Base-by-base conservation (phyloP, 37 sponge, comb jelly and placozoan genomes). In the Crambe crambe region DNA sequence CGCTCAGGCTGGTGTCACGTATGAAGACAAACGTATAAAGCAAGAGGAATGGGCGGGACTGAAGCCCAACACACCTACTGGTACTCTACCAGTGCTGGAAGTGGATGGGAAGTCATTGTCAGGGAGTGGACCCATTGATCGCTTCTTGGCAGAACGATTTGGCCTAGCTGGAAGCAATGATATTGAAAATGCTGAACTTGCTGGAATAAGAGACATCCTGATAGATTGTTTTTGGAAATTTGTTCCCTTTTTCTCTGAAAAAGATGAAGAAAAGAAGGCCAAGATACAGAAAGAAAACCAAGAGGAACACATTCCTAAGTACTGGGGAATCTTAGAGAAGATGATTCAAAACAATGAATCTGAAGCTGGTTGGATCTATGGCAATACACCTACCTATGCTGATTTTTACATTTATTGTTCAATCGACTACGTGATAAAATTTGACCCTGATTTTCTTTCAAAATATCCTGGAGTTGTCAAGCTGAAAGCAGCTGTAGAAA, bases 51-150 rank as follows among this genome's bases (percentile, higher is more conserved):
- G 86, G 86, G 41, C 34, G 38, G 58, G 54, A 36, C 54, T 75
- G 37, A 90, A 85, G 59, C 82, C 82, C 25, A 85, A 75, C 2
- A 81, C 79, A 0, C 91, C 91, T 0, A 85, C 70, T 61, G 91
- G 83, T n/a, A 30, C 56, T n/a, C 8, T 90, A 31, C 91, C 91
- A 21, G 82, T 85, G 2, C 82, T 90, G 38, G 91, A 90, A 8
- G 66, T 85, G 15, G 86, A 90, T 41, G 91, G 91, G 12, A 85
- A 90, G 51, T 27, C 72, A 47, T 1, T 86, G 0, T 78, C 83
- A 4, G 91, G 91, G 6, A 76, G 72, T 18, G 56, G 64, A 10
- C 65, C 70, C 0, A 90, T 90, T 31, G 74, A 68, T 18, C 71
- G 86, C 8, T 90, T 72, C 42, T 38, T 90, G 1, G 91, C 85